phyloP scores from a whole-genome alignment of 2,113 vertebrate genomes.

The Mesocricetus auratus region DNA sequence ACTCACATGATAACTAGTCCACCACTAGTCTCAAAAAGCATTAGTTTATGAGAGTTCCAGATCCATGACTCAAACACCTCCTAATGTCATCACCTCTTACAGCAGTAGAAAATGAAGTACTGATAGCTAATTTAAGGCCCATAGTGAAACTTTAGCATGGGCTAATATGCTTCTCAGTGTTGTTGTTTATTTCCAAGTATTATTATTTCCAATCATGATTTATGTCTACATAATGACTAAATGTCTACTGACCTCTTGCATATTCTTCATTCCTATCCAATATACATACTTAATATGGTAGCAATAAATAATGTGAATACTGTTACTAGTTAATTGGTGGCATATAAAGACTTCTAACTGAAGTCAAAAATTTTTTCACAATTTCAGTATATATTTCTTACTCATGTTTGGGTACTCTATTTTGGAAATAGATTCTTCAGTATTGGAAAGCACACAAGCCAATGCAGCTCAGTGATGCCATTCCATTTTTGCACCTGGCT shows the following conservation, averaged over 20 bases:
- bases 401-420: not conserved
- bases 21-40: not conserved
- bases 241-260: not conserved
- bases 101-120: not conserved
- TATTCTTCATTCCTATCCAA: not conserved
- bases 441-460: not conserved
- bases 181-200: too few relatives aligned
- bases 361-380: conserved; percentile 15
- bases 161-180: not conserved
- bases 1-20: not conserved
- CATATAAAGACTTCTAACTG: conserved; percentile 57
- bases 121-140: not conserved
- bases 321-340: conserved; percentile 38
- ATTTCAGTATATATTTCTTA: not conserved
- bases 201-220: not conserved
- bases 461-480: conserved; percentile 13
- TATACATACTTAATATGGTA: not conserved
- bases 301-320: not conserved
- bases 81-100: too few relatives aligned
- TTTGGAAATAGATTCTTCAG: conserved; percentile 22
- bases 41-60: not conserved
- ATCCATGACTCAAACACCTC: not conserved
- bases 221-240: not conserved
- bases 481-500: conserved; percentile 12
- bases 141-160: not conserved